Evolutionary conservation across 2,113 vertebrate genomes (phyloP).

Genomic region (Thunnus maccoyii): DNA sequence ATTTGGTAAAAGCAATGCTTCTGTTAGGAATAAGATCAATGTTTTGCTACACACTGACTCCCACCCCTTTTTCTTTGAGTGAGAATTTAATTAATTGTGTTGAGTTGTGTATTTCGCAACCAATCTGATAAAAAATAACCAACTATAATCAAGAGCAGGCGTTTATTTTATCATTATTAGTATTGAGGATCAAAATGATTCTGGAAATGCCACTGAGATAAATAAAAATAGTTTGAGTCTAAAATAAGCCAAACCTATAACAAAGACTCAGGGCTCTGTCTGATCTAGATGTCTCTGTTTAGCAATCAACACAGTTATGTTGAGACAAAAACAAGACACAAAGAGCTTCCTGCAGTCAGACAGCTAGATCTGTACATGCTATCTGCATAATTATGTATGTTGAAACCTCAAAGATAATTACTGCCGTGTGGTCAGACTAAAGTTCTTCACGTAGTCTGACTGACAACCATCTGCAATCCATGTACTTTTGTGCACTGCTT

Average conservation of each 20-base stretch:
- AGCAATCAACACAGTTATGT: constrained; percentile 1
- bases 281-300: constrained; percentile 18
- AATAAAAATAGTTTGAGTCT: background rate
- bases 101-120: constrained; percentile 2
- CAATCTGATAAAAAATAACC: background rate
- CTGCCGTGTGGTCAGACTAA: constrained; percentile 39
- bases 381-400: constrained; percentile 11
- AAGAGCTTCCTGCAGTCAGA: background rate
- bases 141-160: background rate
- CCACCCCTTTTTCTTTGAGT: background rate
- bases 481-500: background rate
- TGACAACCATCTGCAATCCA: constrained; percentile 14
- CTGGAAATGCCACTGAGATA: background rate
- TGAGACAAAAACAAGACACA: constrained; percentile 26
- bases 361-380: background rate
- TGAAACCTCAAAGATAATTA: constrained; percentile 58
- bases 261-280: background rate
- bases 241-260: background rate
- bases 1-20: background rate
- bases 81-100: background rate
- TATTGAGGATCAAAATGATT: background rate
- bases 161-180: background rate
- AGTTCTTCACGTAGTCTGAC: constrained; percentile 44
- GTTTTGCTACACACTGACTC: background rate
- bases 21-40: background rate